phyloP scores from a whole-genome alignment of 2,888 invertebrate species.

The Liodrosophila aerea region DNA sequence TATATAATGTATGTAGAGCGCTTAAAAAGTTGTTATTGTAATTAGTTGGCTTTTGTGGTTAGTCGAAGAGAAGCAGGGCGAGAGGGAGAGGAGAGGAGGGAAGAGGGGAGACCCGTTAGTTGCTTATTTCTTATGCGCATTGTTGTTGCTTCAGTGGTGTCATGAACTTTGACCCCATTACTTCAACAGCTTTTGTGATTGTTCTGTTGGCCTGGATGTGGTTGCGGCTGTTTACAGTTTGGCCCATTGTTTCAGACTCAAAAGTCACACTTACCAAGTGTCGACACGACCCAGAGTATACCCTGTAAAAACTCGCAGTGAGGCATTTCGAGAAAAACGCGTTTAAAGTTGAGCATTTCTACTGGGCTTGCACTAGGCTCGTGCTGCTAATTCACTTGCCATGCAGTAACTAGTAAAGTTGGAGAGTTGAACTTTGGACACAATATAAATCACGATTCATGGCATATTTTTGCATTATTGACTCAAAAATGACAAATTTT shows the following conservation, averaged over 20 bases:
- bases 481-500: no score
- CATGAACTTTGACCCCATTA: conserved; percentile 51
- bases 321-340: no score
- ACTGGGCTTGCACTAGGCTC: no score
- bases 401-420: no score
- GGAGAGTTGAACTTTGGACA: no score
- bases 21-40: conserved; percentile 10
- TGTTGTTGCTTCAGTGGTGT: conserved; percentile 19
- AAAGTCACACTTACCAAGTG: conserved; percentile 14
- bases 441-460: no score
- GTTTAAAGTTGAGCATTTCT: no score
- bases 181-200: conserved; percentile 23
- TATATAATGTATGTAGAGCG: background rate
- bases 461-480: no score
- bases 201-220: conserved; percentile 27
- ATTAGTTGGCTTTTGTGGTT: conserved; percentile 28
- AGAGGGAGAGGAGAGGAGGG: no score
- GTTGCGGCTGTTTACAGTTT: conserved; percentile 26
- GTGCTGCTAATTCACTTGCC: no score
- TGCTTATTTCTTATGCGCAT: background rate
- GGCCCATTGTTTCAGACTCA: conserved; percentile 27
- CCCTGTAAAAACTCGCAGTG: background rate
- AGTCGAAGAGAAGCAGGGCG: no score
- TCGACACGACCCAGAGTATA: background rate
- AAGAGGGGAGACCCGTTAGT: no score